Conservation (phyloP, 1,140 invertebrate genomes). For the Pararge aegeria region DNA sequence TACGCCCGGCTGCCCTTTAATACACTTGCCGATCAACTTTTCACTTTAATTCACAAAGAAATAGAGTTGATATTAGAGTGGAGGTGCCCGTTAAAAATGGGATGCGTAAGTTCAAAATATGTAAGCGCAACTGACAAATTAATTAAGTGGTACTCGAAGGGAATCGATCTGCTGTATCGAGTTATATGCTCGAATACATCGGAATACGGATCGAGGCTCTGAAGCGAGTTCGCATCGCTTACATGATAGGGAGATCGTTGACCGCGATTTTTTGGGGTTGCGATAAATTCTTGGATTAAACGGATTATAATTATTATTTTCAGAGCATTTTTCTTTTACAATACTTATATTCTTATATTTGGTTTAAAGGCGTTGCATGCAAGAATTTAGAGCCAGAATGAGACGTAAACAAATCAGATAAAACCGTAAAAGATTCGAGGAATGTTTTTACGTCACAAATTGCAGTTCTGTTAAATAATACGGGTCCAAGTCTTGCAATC, state of each 20-base stretch:
- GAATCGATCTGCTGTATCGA: conserved; percentile 38
- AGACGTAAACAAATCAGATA: too few species aligned
- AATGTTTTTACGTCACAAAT: too few species aligned
- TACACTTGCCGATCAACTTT: not conserved
- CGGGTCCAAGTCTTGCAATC: too few species aligned
- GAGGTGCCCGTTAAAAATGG: conserved; percentile 16
- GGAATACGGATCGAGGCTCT: conserved; percentile 27
- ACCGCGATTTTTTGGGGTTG: conserved; percentile 26
- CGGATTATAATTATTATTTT: conserved; percentile 15
- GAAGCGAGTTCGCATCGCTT: conserved; percentile 29
- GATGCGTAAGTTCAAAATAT: conserved; percentile 35
- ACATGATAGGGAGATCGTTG: conserved; percentile 21
- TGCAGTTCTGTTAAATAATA: too few species aligned
- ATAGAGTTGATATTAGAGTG: conserved; percentile 18
- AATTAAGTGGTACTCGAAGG: conserved; percentile 41
- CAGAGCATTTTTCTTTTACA: not conserved
- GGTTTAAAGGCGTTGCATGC: too few species aligned
- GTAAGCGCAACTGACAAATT: conserved; percentile 44
- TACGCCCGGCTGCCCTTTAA: conserved; percentile 17
- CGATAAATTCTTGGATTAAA: conserved; percentile 23
- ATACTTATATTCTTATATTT: too few species aligned
- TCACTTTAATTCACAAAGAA: not conserved
- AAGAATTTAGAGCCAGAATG: too few species aligned
- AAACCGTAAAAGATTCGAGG: too few species aligned
- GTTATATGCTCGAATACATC: conserved; percentile 42